Evolutionary conservation across 2,113 vertebrate species (phyloP), one percentile per base, ranked within the genome.

Genomic region (Piaya cayana): DNA sequence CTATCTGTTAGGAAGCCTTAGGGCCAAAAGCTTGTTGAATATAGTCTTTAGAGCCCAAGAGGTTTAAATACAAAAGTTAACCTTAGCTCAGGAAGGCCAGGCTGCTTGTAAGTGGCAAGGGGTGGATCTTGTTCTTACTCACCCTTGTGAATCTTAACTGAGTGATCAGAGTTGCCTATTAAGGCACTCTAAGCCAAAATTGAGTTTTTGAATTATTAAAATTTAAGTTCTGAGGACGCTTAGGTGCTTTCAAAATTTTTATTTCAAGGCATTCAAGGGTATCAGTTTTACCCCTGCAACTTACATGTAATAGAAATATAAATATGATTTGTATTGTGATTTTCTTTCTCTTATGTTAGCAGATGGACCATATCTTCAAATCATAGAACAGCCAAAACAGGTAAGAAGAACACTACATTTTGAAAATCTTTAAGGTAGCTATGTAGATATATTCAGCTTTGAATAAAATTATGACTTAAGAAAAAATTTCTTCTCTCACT

Each of bases 341-440:
- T 82, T 72, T 90, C 43, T 95, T 97, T 91, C 32, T 91, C 68
- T 77, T 94, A 84, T 91, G 12, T 60, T 97, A 99, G 98, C 96
- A 72, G 99, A 99, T 58, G 98, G 98, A 83, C 98, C 98, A 0
- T 99, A 95, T 90, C 97, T 99, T 88, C 98, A 98, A 95, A 99
- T 99, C 72, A 89, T 97, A 88, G 99, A 99, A 82, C 98, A 99
- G 80, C 99, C 99, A 42, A 99, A 99, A 90, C 99, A 99, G 98
- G 99, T 99, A 97, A 98, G 75, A 79, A 42, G 2, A 93, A 52
- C 12, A 27, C 4, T 90, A 6, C 7, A 19, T 94, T 85, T 94
- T 70, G 25, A 50, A 79, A 92, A 55, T 76, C 5, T 77, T 49
- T 55, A 9, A 80, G 20, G 30, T 80, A 82, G 7, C 17, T 77